These are phyloP conservation scores for Rosalia funebris DNA, from an alignment of 2,888 invertebrate genomes.

Conservation along the genomic window DNA sequence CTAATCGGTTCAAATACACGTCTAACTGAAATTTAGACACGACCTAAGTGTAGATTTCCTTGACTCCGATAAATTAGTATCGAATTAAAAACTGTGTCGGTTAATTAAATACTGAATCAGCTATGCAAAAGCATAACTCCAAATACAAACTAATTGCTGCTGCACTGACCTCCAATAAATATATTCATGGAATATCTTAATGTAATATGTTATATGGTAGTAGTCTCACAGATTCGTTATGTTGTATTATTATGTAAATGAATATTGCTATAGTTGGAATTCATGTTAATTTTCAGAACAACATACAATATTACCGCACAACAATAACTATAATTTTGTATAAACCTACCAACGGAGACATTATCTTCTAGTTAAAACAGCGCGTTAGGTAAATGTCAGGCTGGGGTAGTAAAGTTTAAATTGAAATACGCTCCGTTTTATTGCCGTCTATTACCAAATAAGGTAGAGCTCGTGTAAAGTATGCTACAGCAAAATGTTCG, in stretches of 20 bases:
- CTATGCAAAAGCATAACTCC: neutral
- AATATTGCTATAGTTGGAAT: slow-evolving; percentile 14
- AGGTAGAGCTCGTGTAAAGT: no score
- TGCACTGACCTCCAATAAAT: slow-evolving; percentile 20
- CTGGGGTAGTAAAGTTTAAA: neutral
- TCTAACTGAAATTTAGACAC: no score
- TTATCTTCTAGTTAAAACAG: neutral
- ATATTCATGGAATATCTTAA: slow-evolving; percentile 26
- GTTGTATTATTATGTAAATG: slow-evolving; percentile 23
- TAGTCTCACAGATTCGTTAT: slow-evolving; percentile 24
- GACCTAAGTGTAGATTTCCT: no score
- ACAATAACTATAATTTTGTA: slow-evolving; percentile 13
- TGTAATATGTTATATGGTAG: slow-evolving; percentile 25
- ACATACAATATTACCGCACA: slow-evolving; percentile 16
- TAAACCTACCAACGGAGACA: neutral
- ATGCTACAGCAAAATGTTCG: no score
- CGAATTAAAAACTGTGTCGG: no score
- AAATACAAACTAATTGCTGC: slow-evolving; percentile 14
- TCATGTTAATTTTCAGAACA: slow-evolving; percentile 17
- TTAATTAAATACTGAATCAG: neutral
- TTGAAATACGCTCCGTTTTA: neutral
- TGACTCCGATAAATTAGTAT: no score
- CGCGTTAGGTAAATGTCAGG: slow-evolving; percentile 5
- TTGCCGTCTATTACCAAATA: neutral
- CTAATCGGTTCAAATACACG: no score